Evolutionary conservation across 2,113 vertebrate genomes (phyloP), one percentile per base, ranked within the genome.

Genomic region (Fulica atra): DNA sequence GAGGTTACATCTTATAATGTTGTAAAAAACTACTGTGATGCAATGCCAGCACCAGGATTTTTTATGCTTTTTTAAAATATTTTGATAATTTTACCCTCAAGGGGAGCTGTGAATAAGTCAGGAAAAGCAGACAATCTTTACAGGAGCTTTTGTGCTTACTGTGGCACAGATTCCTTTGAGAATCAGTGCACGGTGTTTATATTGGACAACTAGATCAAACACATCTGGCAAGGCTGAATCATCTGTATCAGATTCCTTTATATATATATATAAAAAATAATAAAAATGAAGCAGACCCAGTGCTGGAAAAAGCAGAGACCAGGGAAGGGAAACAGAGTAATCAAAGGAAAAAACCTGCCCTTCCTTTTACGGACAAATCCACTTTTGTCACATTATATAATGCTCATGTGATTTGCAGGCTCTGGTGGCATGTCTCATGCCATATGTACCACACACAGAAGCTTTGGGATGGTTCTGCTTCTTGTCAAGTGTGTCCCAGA

Each of bases 271-370:
- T 29, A 64, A 79, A 83, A 63, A 33, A 9, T 54, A 73, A 59
- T 8, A 60, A 16, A 73, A 80, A 29, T 0, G 0, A 53, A 0
- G 1, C 17, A 59, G 66, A 38, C 5, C 3, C 5, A 13, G 13
- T 50, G 40, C 19, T 63, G 60, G 60, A 57, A 66, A 72, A 73
- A n/a, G 7, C 1, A 2, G 31, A 77, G 13, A 78, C 29, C 1
- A 3, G 16, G 12, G n/a, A 66, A 11, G 5, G 18, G 40, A 79
- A 83, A 21, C 23, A 42, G 25, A 73, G n/a, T 13, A 50, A 6
- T 8, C 53, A 69, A 63, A 54, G 13, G 56, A 5, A 59, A 70
- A 63, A 82, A 64, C 65, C 57, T 79, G 29, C 6, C 63, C 35
- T 72, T 77, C 42, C n/a, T 69, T 77, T 82, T 53, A 69, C 42